These are phyloP conservation scores for Grantiella picta DNA, from an alignment of 2,113 vertebrate species.

Conservation along the genomic window DNA sequence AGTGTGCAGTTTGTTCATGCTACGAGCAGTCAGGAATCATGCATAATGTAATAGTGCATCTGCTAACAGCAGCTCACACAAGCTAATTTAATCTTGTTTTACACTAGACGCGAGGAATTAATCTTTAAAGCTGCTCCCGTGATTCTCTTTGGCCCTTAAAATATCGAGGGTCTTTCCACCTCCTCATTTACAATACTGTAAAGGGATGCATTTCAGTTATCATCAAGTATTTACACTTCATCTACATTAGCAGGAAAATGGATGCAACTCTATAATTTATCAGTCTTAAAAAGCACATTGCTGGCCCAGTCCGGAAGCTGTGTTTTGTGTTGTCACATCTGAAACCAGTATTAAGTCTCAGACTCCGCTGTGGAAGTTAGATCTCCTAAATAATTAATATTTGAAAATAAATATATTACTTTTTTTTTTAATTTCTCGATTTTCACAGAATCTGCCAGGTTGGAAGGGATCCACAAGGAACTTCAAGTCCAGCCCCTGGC, in stretches of 20 bases:
- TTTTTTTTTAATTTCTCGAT: accelerated
- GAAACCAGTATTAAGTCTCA: not conserved
- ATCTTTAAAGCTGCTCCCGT: constrained; percentile 69
- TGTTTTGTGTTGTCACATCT: not conserved
- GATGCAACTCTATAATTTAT: constrained; percentile 35
- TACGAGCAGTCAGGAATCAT: constrained; percentile 71
- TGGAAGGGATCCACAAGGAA: not conserved
- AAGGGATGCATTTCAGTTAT: constrained; percentile 48
- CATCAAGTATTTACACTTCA: constrained; percentile 40
- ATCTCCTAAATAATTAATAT: not conserved
- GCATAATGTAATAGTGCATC: constrained; percentile 75
- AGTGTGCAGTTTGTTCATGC: constrained; percentile 62
- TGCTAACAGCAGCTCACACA: constrained; percentile 68
- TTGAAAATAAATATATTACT: not conserved
- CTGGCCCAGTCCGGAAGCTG: not conserved
- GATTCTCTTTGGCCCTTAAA: constrained; percentile 60
- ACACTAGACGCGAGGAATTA: constrained; percentile 72
- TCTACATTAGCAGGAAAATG: constrained; percentile 61
- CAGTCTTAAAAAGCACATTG: constrained; percentile 22
- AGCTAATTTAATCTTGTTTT: constrained; percentile 69
- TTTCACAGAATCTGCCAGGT: not conserved
- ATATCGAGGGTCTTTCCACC: constrained; percentile 44
- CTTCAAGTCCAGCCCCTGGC: not conserved
- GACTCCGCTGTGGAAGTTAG: not conserved
- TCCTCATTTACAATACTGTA: constrained; percentile 52